Base-by-base conservation (phyloP, 1,140 invertebrate genomes). In the Nautilus pompilius region DNA sequence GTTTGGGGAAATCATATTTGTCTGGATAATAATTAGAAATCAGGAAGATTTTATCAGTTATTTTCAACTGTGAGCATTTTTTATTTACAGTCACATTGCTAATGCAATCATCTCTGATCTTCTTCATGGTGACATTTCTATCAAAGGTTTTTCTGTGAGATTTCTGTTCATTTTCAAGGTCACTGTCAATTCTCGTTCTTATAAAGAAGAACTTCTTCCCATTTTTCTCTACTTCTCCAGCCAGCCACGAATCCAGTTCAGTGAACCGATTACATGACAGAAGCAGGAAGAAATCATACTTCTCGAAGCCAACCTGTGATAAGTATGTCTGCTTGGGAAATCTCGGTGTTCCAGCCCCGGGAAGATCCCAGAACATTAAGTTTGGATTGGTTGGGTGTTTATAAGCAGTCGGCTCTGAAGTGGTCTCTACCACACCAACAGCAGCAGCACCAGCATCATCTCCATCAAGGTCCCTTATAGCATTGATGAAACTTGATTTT, bases 401-500 rank as follows among this genome's bases (percentile, higher is more conserved):
- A 62, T 68, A 68, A 2, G 67, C 56, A 3, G 60, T 65, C 3
- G 64, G 59, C 33, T 65, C 67, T 13, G 58, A 62, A 6, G 67
- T 68, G 26, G 62, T 65, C 32, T 62, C 26, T 8, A 57, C 64
- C 20, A 26, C 30, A 26, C 62, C 62, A 6, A 65, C 45, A 28
- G 30, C 57, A 17, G 67, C 67, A 17, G 53, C 62, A 30, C 58
- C 62, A 45, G 56, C 59, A 30, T 66, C 64, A 10, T 62, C 45
- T 30, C 28, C 26, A 32, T 55, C 62, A 1, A 68, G 53, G 22
- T 63, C 58, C n/a, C 67, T 28, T 15, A 68, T 67, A 3, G 33
- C 45, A 53, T 68, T 68, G 32, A 68, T 68, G 49, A 68, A 68
- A 62, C 57, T 68, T 56, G 67, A 68, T 34, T 68, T 68, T 2